Percentiles rank a stretch among this genome's conserved stretches.
Conservation (phyloP, 2,797 vertebrate species). For the Sebastes steindachneri region DNA sequence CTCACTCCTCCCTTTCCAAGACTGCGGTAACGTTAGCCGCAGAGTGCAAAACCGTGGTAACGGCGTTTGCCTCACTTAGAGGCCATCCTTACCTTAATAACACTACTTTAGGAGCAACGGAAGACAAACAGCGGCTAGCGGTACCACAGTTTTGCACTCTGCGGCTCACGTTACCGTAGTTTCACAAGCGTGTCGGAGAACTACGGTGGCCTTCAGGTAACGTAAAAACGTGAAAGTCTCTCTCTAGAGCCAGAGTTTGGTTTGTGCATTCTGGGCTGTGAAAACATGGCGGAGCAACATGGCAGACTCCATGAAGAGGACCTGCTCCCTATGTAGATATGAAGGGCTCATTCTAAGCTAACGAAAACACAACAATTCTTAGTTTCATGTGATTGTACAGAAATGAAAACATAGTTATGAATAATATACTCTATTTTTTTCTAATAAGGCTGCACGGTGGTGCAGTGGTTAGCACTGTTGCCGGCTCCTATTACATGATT, state of each 20-base stretch:
- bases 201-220: background rate
- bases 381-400: too few relatives aligned
- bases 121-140: background rate
- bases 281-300: background rate
- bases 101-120: background rate
- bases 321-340: too few relatives aligned
- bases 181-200: background rate
- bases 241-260: background rate
- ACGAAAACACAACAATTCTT: too few relatives aligned
- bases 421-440: too few relatives aligned
- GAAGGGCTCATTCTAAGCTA: too few relatives aligned
- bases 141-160: too few relatives aligned
- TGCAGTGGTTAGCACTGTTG: too few relatives aligned
- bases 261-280: background rate
- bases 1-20: background rate
- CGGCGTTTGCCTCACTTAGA: fast-evolving
- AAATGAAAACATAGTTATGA: too few relatives aligned
- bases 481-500: background rate
- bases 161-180: background rate
- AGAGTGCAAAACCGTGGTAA: background rate
- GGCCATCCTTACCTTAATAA: background rate
- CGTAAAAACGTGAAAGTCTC: background rate
- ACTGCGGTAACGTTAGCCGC: background rate
- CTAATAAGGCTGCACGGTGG: too few relatives aligned
- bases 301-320: background rate